A percentile compares a stretch with the other conserved stretches of the same genome.
Evolutionary conservation across 1,140 invertebrate species (phyloP).

Genomic region (Drosophila kanapiae): DNA sequence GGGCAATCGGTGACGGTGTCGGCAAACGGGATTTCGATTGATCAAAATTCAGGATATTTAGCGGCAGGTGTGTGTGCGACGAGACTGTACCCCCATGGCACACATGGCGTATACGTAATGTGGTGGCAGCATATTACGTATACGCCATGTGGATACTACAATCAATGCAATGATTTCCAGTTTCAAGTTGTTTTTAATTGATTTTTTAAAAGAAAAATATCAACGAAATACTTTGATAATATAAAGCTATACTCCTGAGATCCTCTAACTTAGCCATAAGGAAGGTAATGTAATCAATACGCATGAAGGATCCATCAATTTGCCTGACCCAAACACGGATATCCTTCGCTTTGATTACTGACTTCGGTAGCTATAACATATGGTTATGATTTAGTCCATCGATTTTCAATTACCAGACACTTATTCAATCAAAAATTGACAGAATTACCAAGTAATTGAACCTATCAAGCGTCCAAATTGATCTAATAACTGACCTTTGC

Average conservation of each 20-base stretch:
- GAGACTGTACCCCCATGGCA: neutral
- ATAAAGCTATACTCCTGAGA: neutral
- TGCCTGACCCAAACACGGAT: too few relatives aligned
- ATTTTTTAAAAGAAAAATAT: neutral
- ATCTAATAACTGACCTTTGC: constrained; percentile 17
- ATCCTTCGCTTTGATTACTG: neutral
- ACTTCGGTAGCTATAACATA: neutral
- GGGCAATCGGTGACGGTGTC: constrained; percentile 30
- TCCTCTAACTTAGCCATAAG: neutral
- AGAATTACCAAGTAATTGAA: constrained; percentile 19
- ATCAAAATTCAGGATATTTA: constrained; percentile 22
- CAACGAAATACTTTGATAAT: neutral
- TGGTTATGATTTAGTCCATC: neutral
- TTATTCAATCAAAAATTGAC: constrained; percentile 13
- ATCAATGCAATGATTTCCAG: too few relatives aligned
- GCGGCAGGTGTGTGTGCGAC: constrained; percentile 6
- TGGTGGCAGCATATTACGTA: neutral
- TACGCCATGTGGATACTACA: neutral
- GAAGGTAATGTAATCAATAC: neutral
- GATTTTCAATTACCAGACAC: constrained; percentile 8
- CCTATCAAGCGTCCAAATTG: constrained; percentile 14
- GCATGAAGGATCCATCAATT: neutral
- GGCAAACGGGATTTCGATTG: constrained; percentile 27
- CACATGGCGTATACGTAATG: constrained; percentile 11
- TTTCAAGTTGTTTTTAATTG: neutral